These are phyloP conservation scores for Girardinichthys multiradiatus DNA, from an alignment of 2,113 vertebrate genomes.

Conservation along the genomic window DNA sequence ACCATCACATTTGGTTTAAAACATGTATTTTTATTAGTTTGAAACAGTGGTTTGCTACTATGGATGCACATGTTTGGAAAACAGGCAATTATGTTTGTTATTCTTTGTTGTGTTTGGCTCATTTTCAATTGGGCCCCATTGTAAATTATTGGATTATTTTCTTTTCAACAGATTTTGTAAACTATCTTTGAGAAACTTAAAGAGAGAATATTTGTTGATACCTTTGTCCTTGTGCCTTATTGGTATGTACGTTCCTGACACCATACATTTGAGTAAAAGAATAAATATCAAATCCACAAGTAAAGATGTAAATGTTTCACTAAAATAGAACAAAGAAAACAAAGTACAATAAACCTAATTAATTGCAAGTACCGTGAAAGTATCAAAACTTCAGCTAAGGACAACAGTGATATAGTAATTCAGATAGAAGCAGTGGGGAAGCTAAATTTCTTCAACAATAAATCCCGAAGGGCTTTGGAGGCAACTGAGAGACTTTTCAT, in stretches of 20 bases:
- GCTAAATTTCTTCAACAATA: constrained; percentile 44
- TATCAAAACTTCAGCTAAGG: constrained; percentile 27
- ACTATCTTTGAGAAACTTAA: no score
- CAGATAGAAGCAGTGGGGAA: constrained; percentile 30
- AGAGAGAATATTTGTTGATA: no score
- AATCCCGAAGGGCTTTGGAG: constrained; percentile 54
- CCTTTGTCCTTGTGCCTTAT: no score
- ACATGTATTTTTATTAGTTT: no score
- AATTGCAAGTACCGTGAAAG: constrained; percentile 10
- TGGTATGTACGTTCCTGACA: no score
- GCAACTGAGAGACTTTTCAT: constrained; percentile 65
- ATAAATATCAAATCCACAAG: constrained; percentile 10
- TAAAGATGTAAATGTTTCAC: neutral
- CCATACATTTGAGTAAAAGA: neutral
- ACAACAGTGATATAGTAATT: constrained; percentile 42
- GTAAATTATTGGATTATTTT: no score
- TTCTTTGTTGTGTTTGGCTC: no score
- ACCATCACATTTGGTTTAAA: neutral
- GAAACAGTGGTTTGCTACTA: no score
- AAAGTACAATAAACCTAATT: constrained; percentile 8
- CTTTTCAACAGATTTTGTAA: no score
- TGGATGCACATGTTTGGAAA: no score
- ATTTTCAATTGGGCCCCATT: no score
- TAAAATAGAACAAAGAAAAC: constrained; percentile 20
- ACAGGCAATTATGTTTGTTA: no score